Evolutionary conservation across 2,113 vertebrate genomes (phyloP).

Genomic region (Cardinalis cardinalis): DNA sequence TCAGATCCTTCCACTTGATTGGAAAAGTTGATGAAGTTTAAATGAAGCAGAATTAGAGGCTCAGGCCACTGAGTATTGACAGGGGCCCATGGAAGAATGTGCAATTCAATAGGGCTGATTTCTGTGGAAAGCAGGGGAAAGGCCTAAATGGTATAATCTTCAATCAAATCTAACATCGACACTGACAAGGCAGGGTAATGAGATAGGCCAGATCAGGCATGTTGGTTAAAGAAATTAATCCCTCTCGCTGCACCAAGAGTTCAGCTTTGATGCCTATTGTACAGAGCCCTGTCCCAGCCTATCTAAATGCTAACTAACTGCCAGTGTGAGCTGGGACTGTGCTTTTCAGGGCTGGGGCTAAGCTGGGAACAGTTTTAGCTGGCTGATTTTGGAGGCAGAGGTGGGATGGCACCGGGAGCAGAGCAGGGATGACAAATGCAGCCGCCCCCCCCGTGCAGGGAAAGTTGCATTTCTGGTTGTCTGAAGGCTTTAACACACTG

Average conservation of each 20-base stretch:
- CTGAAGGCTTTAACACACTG: not conserved
- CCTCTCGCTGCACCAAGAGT: conserved; percentile 77
- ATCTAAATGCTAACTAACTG: conserved; percentile 99
- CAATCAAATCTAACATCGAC: conserved; percentile 92
- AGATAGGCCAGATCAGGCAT: conserved; percentile 88
- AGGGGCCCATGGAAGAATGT: conserved; percentile 55
- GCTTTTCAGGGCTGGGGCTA: conserved; percentile 78
- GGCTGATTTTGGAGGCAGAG: conserved; percentile 26
- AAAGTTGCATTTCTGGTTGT: not conserved
- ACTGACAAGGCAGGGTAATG: conserved; percentile 93
- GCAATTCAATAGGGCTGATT: conserved; percentile 75
- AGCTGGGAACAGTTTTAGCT: conserved; percentile 79
- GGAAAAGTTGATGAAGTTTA: conserved; percentile 99
- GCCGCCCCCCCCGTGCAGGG: not conserved
- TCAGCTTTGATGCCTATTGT: conserved; percentile 86
- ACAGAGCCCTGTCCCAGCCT: conserved; percentile 81
- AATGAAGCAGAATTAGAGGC: conserved; percentile 99
- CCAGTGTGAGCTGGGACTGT: conserved; percentile 60
- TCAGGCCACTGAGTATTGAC: conserved; percentile 82
- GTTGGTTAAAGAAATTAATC: conserved; percentile 84
- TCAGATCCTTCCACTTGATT: conserved; percentile 97
- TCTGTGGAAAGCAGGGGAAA: conserved; percentile 74
- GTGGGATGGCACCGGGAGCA: not conserved
- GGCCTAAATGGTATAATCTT: conserved; percentile 98
- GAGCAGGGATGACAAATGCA: not conserved